Evolutionary conservation across 2,797 vertebrate species (phyloP).

Genomic region (Cossypha caffra): DNA sequence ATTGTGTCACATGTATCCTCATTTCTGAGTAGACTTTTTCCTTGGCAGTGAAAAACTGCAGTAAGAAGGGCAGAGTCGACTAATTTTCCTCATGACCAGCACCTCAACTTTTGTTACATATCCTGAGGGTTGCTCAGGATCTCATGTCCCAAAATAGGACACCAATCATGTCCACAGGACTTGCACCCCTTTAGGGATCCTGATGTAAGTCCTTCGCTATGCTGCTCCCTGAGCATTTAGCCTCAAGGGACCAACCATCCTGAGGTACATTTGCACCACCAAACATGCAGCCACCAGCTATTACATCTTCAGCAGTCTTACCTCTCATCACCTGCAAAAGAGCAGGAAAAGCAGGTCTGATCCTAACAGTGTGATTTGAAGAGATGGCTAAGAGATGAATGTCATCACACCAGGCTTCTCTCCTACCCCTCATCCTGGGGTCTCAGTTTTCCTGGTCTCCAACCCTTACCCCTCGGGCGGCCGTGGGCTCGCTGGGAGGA

Average conservation of each 20-base stretch:
- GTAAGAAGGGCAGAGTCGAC: neutral
- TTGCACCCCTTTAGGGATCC: neutral
- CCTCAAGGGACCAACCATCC: accelerated
- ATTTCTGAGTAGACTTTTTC: neutral
- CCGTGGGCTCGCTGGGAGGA: accelerated
- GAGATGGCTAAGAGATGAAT: accelerated
- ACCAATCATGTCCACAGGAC: neutral
- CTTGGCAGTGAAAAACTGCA: neutral
- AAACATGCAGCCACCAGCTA: neutral
- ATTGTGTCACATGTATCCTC: neutral
- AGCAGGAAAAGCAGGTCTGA: neutral
- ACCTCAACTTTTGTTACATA: neutral
- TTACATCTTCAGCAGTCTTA: neutral
- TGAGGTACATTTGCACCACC: too few species aligned
- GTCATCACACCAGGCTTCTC: neutral
- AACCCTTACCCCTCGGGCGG: accelerated
- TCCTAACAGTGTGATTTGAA: neutral
- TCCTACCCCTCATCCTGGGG: neutral
- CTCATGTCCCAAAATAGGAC: neutral
- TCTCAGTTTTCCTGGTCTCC: neutral
- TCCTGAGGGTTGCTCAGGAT: neutral
- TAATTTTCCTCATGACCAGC: neutral
- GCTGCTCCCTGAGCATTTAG: neutral
- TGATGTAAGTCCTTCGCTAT: neutral
- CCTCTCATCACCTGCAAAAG: neutral